These are phyloP conservation scores for Synergus japonicus DNA, from an alignment of 2,888 invertebrate species.

Conservation along the genomic window DNA sequence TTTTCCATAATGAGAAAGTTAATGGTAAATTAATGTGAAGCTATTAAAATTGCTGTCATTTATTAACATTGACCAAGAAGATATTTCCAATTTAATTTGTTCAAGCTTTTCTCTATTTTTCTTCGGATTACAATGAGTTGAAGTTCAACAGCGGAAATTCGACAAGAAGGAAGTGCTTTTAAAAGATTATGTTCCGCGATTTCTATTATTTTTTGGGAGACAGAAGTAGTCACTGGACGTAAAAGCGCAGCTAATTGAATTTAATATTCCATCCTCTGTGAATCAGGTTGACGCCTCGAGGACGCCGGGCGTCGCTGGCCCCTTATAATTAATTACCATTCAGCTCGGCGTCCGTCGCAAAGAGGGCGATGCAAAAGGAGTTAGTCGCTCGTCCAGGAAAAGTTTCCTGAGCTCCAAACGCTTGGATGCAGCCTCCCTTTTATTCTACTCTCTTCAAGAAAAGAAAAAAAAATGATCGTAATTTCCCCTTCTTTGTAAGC, in stretches of 20 bases:
- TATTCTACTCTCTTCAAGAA: constrained; percentile 11
- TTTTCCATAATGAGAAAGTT: neutral
- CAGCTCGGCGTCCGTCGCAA: constrained; percentile 49
- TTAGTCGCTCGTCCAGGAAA: constrained; percentile 36
- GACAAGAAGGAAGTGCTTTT: neutral
- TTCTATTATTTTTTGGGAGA: neutral
- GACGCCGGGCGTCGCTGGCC: constrained; percentile 58
- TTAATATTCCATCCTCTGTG: constrained; percentile 65
- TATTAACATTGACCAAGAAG: neutral
- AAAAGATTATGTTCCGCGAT: neutral
- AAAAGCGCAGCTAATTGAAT: constrained; percentile 64
- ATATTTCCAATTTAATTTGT: neutral
- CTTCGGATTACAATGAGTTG: neutral
- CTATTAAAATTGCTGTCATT: neutral
- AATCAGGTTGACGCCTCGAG: constrained; percentile 59
- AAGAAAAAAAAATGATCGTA: constrained; percentile 9
- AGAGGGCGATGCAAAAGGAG: constrained; percentile 41
- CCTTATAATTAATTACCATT: constrained; percentile 67
- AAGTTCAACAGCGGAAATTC: neutral
- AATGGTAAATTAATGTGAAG: neutral
- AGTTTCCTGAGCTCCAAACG: constrained; percentile 26
- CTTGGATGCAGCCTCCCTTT: constrained; percentile 20
- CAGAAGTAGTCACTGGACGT: constrained; percentile 53
- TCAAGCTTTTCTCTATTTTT: neutral
- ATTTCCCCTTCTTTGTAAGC: constrained; percentile 30